These are phyloP conservation scores for Stigmatopora argus DNA, from an alignment of 2,113 vertebrate genomes.

Conservation along the genomic window DNA sequence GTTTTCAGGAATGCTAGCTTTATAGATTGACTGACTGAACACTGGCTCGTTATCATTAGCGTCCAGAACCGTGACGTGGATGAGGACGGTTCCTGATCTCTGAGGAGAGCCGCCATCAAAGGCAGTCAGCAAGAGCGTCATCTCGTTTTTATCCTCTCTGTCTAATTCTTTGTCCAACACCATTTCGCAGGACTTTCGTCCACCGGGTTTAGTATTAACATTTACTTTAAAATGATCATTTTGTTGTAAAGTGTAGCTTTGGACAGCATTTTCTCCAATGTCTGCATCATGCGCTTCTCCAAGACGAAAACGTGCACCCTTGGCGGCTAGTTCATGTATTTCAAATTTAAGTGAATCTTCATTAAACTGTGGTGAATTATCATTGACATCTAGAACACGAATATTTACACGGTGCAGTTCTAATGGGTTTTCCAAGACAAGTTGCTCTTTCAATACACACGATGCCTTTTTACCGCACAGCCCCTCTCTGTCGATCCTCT, in stretches of 20 bases:
- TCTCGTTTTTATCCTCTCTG: conserved; percentile 44
- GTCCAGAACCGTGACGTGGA: conserved; percentile 52
- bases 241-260: no score
- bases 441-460: conserved; percentile 67
- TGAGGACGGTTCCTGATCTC: conserved; percentile 47
- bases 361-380: conserved; percentile 17
- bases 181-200: not conserved
- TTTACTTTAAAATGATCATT: no score
- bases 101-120: conserved; percentile 55
- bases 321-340: conserved; percentile 49
- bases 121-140: conserved; percentile 48
- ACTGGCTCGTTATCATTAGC: conserved; percentile 56
- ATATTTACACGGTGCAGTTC: conserved; percentile 61
- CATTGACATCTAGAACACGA: conserved; percentile 72
- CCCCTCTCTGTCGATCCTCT: conserved; percentile 70
- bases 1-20: conserved; percentile 57
- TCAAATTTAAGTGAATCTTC: conserved; percentile 31
- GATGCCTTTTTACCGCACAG: conserved; percentile 52
- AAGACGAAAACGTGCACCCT: conserved; percentile 32
- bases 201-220: no score
- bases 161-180: conserved; percentile 47
- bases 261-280: no score
- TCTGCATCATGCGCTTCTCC: no score
- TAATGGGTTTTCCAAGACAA: conserved; percentile 65
- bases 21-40: conserved; percentile 51